Evolutionary conservation across 2,888 invertebrate genomes (phyloP).

Genomic region (Zygaena filipendulae): DNA sequence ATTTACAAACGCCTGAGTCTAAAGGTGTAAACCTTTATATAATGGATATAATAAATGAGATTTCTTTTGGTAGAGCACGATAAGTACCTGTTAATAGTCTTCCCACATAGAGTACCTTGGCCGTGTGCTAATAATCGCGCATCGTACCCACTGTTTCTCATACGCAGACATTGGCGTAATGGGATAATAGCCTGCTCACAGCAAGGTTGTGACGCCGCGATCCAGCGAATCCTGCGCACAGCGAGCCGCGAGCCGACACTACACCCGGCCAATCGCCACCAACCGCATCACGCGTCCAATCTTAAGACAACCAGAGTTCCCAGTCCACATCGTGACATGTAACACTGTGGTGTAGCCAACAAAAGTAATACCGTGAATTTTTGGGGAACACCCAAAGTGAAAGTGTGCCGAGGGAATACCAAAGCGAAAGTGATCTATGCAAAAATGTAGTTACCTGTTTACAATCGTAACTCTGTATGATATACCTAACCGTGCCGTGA

Average conservation of each 20-base stretch:
- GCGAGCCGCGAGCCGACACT: constrained; percentile 42
- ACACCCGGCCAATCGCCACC: constrained; percentile 52
- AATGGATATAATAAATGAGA: too few relatives aligned
- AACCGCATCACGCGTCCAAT: constrained; percentile 58
- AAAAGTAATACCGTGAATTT: constrained; percentile 6
- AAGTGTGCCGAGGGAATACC: constrained; percentile 17
- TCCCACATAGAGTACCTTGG: constrained; percentile 48
- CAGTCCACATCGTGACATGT: constrained; percentile 38
- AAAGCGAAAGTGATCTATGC: constrained; percentile 16
- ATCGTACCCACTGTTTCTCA: constrained; percentile 42
- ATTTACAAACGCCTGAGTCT: too few relatives aligned
- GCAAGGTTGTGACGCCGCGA: constrained; percentile 56
- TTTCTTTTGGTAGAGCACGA: too few relatives aligned
- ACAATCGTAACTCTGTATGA: too few relatives aligned
- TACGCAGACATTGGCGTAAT: constrained; percentile 57
- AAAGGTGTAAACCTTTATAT: too few relatives aligned
- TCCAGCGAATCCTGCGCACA: constrained; percentile 45
- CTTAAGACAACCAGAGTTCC: constrained; percentile 53
- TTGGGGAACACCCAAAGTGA: constrained; percentile 7
- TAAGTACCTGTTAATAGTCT: constrained; percentile 5
- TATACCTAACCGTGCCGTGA: too few relatives aligned
- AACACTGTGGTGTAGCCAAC: constrained; percentile 24
- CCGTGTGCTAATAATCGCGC: constrained; percentile 47
- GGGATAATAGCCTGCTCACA: constrained; percentile 59
- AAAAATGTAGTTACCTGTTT: too few relatives aligned